Evolutionary conservation across 2,888 invertebrate genomes (phyloP), one percentile per base, ranked within the genome.

Genomic region (Acrobeloides nanus): DNA sequence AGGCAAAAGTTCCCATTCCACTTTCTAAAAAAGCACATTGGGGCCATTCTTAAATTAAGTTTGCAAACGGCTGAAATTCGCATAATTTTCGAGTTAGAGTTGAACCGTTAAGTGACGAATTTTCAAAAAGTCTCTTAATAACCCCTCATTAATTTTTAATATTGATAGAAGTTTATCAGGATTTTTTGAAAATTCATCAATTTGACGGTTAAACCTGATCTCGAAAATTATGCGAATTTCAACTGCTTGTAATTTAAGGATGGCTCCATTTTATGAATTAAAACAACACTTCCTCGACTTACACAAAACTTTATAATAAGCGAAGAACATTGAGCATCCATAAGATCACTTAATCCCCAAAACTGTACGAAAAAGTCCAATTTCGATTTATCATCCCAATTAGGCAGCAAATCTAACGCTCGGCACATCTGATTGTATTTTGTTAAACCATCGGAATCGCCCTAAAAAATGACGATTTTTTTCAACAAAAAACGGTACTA

Each of bases 281-380:
- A 4, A 35, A 52, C 21, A 17, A 48, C 15, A 51, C 15, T 17
- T 0, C 23, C 26, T 38, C n/a, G 24, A 60, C 61, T 38, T 44
- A 59, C 62, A 38, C 59, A 42, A 45, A 68, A 46, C n/a, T 52
- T 50, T 10, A 33, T 45, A 15, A 68, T 61, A 15, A 68, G 41
- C 1, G 27, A 33, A 1, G 51, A 46, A 20, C 61, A 64, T 35
- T 51, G 46, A 4, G 33, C 47, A 20, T 64, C 61, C 38, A 68
- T 44, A 2, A 55, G 35, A 40, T 61, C 55, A n/a, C 59, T 52
- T 31, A 43, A 27, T 20, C 40, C 46, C 7, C 64, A 37, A 42
- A 68, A 66, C 43, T 67, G 56, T 20, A 58, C 53, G 18, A 62
- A 35, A 21, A 61, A 45, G 21, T 59, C 57, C 3, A 50, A 27